These are phyloP conservation scores for Hirundo rustica DNA, from an alignment of 2,797 vertebrate genomes.

Conservation along the genomic window DNA sequence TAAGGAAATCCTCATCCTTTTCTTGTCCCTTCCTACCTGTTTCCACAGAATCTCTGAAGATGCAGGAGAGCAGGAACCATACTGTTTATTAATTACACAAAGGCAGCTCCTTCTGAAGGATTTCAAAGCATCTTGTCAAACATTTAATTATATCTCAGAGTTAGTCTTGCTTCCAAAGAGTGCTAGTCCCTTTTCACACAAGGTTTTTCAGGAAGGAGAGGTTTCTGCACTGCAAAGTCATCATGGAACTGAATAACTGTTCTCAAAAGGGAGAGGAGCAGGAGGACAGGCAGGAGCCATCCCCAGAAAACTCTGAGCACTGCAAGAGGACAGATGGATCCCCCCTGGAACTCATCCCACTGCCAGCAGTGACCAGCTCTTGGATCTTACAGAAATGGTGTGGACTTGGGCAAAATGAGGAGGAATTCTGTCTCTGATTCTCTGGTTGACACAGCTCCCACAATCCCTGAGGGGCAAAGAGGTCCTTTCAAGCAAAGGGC, in stretches of 20 bases:
- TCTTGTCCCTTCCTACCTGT: neutral
- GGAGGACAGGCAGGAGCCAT: no score
- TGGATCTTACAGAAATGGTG: neutral
- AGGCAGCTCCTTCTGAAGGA: neutral
- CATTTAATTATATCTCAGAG: neutral
- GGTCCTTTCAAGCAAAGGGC: accelerated
- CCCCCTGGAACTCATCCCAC: neutral
- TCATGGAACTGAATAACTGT: neutral
- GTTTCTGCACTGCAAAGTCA: neutral
- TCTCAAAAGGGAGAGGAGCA: neutral
- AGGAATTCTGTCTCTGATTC: neutral
- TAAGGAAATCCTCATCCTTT: neutral
- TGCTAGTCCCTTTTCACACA: neutral
- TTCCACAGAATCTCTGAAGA: neutral
- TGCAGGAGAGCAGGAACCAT: neutral
- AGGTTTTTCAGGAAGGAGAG: neutral
- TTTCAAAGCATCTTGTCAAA: constrained; percentile 7
- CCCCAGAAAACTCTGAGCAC: neutral
- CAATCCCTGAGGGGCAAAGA: neutral
- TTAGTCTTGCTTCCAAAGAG: neutral
- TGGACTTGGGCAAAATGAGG: neutral
- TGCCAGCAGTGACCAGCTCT: neutral
- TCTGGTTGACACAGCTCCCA: neutral
- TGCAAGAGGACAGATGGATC: no score
- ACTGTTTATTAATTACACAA: neutral